A percentile compares a stretch with the other conserved stretches of the same genome.
Evolutionary conservation across 1,140 invertebrate genomes (phyloP).

Genomic region (Hycleus phaleratus): DNA sequence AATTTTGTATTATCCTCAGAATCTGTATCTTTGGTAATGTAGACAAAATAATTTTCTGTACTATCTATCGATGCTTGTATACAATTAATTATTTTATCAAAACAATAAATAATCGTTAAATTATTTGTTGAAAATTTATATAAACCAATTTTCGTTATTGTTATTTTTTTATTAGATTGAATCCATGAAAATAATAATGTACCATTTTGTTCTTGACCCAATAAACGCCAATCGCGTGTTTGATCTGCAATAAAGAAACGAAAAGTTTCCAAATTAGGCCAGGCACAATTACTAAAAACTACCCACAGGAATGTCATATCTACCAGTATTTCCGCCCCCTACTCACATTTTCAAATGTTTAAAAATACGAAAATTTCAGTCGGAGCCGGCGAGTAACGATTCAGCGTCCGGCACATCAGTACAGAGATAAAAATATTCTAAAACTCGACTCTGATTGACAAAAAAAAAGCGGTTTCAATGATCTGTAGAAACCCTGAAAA

Average conservation of each 20-base stretch:
- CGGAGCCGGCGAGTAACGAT: no score
- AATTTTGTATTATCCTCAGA: constrained; percentile 24
- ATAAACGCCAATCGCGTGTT: constrained; percentile 64
- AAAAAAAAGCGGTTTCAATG: no score
- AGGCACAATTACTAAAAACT: neutral
- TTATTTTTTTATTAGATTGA: constrained; percentile 40
- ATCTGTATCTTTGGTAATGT: constrained; percentile 48
- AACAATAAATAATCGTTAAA: constrained; percentile 53
- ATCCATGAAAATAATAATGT: constrained; percentile 62
- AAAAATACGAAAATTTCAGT: no score
- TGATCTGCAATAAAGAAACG: constrained; percentile 36
- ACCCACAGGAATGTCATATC: no score
- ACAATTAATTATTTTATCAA: constrained; percentile 54
- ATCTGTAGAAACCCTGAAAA: no score
- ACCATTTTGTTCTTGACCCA: constrained; percentile 68
- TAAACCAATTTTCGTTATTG: constrained; percentile 43
- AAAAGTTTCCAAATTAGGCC: neutral
- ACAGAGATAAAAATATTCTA: no score
- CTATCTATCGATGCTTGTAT: constrained; percentile 71
- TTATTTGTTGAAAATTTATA: constrained; percentile 49
- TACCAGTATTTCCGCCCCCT: no score
- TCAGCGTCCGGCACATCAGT: no score
- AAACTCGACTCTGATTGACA: no score
- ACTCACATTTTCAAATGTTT: no score
- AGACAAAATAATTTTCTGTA: constrained; percentile 31